Base-by-base conservation (phyloP, 2,888 invertebrate species). In the Nycteola revayana region DNA sequence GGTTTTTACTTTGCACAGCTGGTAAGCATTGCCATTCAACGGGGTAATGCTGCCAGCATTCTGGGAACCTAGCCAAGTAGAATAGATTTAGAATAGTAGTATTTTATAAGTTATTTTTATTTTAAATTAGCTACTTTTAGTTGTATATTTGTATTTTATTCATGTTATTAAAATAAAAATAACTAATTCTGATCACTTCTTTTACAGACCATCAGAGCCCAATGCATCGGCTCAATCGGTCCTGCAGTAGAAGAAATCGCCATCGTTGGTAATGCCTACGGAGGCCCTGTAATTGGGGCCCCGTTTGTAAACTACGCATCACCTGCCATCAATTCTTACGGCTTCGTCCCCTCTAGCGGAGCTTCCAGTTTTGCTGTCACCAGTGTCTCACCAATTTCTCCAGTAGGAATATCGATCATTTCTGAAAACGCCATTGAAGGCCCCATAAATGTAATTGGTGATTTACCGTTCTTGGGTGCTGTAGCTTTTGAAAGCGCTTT, bases 381-480 rank as follows among this genome's bases (percentile, higher is more conserved):
- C 29, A 70, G 70, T 32, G 26, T 45, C 4, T 69, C 63, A 1
- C 57, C 65, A 1, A 57, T 64, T 11, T 39, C 60, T 0, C 74
- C 75, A 0, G 58, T 55, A 1, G 66, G 68, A 3, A 47, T 79
- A 1, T 54, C 61, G 4, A 61, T 73, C 1, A 23, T 59, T 5
- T 76, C 76, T 3, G 72, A 78, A 34, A 73, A 75, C 32, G 60
- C 47, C 2, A 67, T 71, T 7, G 58, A 63, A 28, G 74, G 74
- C 0, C 27, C 53, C 14, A 24, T 75, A 2, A 27, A 38, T 10
- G 58, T 66, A 1, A 47, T 43, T 11, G 74, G 74, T 3, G 47
- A 66, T 25, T 41, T 74, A 40, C 74, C 74, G 9, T 63, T 68
- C 51, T 28, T 74, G 28, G 60, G 68, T 5, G 55, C 65, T 22